These are phyloP conservation scores for Herpetotheres cachinnans DNA, from an alignment of 2,113 vertebrate species.

Conservation along the genomic window DNA sequence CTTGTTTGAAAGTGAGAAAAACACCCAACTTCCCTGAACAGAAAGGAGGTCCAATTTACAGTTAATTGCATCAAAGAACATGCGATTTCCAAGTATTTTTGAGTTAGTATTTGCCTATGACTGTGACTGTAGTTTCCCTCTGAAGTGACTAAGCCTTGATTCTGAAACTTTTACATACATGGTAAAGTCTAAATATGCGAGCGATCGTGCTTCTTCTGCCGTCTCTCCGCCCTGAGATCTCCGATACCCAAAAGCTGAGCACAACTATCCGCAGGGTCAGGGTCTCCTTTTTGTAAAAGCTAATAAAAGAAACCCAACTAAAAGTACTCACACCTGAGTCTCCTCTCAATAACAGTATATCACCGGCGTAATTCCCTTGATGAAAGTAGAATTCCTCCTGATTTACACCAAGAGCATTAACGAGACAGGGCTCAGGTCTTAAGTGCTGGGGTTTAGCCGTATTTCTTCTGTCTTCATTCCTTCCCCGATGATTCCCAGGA, in stretches of 20 bases:
- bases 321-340: not conserved
- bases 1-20: not conserved
- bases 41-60: not conserved
- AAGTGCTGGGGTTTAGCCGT: not conserved
- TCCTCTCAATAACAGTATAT: conserved; percentile 14
- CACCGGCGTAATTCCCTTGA: not conserved
- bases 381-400: conserved; percentile 42
- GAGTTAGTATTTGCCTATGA: not conserved
- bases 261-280: not conserved
- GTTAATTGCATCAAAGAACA: not conserved
- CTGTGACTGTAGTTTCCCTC: not conserved
- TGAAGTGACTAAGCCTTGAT: not conserved
- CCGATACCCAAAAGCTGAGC: not conserved
- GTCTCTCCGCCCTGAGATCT: not conserved
- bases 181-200: not conserved
- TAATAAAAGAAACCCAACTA: not conserved
- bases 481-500: conserved; percentile 28
- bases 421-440: conserved; percentile 1
- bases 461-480: conserved; percentile 48
- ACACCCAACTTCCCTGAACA: not conserved
- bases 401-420: conserved; percentile 48
- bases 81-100: not conserved
- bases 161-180: not conserved
- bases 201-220: fast-evolving
- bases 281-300: not conserved